phyloP scores from a whole-genome alignment of 2,113 vertebrate species.

The Trogon surrucura region DNA sequence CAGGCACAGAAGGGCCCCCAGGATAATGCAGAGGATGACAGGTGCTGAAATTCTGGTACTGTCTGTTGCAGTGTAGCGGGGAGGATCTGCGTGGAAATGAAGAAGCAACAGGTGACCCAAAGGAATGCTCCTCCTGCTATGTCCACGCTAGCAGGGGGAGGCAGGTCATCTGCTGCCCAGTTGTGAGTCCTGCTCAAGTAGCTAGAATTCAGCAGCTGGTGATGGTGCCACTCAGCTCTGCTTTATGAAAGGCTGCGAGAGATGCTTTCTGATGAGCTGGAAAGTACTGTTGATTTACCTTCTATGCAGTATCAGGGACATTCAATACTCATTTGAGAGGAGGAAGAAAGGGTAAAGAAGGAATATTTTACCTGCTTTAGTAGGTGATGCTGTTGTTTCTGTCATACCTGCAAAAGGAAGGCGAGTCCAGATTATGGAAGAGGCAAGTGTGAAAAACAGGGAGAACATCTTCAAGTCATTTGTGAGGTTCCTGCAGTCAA shows the following conservation, averaged over 20 bases:
- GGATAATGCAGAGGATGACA: constrained; percentile 46
- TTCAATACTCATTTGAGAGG: not conserved
- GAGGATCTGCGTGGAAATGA: not conserved
- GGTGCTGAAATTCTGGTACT: not conserved
- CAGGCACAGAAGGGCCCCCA: constrained; percentile 38
- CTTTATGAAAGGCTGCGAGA: not conserved
- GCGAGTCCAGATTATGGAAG: not conserved
- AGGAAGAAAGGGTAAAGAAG: not conserved
- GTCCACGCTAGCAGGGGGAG: not conserved
- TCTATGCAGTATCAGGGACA: not conserved
- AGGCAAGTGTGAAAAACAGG: not conserved
- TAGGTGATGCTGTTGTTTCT: constrained; percentile 9
- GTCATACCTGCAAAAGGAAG: constrained; percentile 25
- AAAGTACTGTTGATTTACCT: not conserved
- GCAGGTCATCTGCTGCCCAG: not conserved
- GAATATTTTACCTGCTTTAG: constrained; percentile 27
- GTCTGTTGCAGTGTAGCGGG: not conserved
- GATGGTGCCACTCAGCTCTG: not conserved
- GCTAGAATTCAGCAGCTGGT: not conserved
- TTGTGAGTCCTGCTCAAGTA: not conserved
- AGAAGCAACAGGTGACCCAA: not conserved
- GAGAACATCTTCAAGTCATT: not conserved
- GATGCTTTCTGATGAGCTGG: not conserved
- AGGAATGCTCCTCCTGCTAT: not conserved
- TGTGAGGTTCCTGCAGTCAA: not conserved